Evolutionary conservation across 2,113 vertebrate genomes (phyloP).

Genomic region (Bubalus kerabau): DNA sequence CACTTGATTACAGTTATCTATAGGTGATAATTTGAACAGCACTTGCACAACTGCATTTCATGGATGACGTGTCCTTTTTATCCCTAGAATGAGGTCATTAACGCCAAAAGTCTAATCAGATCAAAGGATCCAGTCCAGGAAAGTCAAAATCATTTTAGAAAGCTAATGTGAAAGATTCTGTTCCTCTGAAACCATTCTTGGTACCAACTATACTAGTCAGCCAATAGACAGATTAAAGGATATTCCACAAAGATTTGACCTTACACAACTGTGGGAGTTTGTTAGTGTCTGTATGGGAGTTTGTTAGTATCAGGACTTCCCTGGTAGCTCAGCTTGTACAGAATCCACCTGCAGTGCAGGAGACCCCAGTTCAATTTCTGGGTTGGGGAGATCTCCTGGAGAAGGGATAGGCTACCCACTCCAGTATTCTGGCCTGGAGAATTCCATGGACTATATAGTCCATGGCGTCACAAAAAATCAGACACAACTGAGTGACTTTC

Average conservation of each 20-base stretch:
- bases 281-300: not conserved
- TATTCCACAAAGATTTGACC: not conserved
- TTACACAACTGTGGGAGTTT: not conserved
- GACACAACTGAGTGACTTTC: not conserved
- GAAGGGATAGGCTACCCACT: not conserved
- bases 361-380: not conserved
- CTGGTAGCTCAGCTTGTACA: not conserved
- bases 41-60: not conserved
- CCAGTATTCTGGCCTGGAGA: not conserved
- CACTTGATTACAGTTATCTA: not conserved
- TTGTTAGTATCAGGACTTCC: not conserved
- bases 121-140: not conserved
- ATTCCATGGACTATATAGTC: not conserved
- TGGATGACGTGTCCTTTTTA: not conserved
- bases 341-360: not conserved
- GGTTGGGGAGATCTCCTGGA: not conserved
- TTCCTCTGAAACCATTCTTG: not conserved
- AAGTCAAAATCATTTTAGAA: not conserved
- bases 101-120: not conserved
- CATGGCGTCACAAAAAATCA: rapidly evolving
- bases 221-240: not conserved
- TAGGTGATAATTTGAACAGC: not conserved
- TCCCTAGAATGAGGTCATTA: not conserved
- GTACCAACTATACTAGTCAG: not conserved
- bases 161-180: not conserved